Conservation (phyloP, 2,888 invertebrate species). For the Chaetogeoica ovagalla region DNA sequence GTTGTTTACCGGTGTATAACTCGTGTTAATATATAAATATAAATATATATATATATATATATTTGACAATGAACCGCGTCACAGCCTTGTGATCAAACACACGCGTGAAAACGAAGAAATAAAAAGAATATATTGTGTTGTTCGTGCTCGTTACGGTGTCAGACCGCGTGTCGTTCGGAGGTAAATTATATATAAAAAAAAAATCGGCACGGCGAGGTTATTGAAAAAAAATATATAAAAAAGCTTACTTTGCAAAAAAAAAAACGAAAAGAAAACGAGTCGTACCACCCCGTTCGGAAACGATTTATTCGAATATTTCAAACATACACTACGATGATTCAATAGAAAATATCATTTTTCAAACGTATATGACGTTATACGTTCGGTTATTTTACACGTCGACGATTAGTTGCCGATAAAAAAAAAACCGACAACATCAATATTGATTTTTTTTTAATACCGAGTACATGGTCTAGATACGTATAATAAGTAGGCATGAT, state of each 20-base stretch:
- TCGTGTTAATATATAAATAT: not conserved
- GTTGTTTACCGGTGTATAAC: conserved; percentile 5
- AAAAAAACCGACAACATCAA: too few species aligned
- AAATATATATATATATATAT: too few species aligned
- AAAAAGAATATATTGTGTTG: not conserved
- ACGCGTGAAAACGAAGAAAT: not conserved
- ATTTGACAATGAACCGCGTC: conserved; percentile 28
- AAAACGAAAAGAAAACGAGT: not conserved
- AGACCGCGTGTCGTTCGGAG: conserved; percentile 29
- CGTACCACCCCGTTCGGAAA: conserved; percentile 22
- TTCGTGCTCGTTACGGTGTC: conserved; percentile 44
- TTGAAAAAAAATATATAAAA: not conserved
- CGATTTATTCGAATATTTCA: not conserved
- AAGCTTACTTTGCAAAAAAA: conserved; percentile 12
- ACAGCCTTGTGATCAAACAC: conserved; percentile 16
- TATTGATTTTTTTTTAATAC: too few species aligned
- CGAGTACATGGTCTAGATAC: too few species aligned
- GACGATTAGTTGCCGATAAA: too few species aligned
- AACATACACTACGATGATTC: not conserved
- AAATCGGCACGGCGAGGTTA: too few species aligned
- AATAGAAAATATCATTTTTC: not conserved
- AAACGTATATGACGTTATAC: not conserved
- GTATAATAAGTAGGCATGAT: too few species aligned
- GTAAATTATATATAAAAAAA: conserved; percentile 27
- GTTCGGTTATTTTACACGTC: not conserved